These are phyloP conservation scores for Danio aesculapii DNA, from an alignment of 2,797 vertebrate species.

Conservation along the genomic window DNA sequence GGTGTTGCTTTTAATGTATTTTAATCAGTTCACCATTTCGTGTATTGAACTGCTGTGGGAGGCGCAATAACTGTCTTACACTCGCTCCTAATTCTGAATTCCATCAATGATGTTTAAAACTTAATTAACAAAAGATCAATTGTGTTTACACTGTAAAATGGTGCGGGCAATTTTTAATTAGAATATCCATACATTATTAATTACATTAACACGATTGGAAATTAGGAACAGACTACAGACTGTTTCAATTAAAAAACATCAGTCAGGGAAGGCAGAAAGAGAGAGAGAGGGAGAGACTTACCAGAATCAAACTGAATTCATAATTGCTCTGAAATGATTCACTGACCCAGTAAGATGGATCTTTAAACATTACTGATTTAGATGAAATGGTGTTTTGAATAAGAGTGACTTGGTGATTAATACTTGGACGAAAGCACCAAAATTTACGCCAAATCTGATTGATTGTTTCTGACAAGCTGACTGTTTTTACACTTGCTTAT, in stretches of 20 bases:
- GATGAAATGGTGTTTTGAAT: slow-evolving; percentile 55
- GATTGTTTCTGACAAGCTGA: slow-evolving; percentile 22
- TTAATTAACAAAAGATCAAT: slow-evolving; percentile 85
- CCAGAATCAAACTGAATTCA: slow-evolving; percentile 61
- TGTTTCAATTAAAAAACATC: slow-evolving; percentile 72
- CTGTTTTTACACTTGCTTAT: slow-evolving; percentile 27
- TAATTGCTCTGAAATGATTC: slow-evolving; percentile 59
- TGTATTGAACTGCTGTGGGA: slow-evolving; percentile 57
- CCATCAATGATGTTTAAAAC: slow-evolving; percentile 79
- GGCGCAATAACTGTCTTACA: slow-evolving; percentile 70
- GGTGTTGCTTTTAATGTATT: slow-evolving; percentile 18
- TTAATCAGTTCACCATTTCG: slow-evolving; percentile 64
- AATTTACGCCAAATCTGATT: slow-evolving; percentile 24
- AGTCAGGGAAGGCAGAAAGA: slow-evolving; percentile 19
- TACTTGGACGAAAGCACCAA: slow-evolving; percentile 15
- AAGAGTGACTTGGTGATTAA: slow-evolving; percentile 31
- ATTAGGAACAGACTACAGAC: slow-evolving; percentile 81
- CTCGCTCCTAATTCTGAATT: slow-evolving; percentile 69
- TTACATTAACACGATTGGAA: slow-evolving; percentile 77
- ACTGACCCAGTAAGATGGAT: slow-evolving; percentile 45
- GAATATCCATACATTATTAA: slow-evolving; percentile 86
- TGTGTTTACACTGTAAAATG: slow-evolving; percentile 82
- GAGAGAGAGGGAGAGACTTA: slow-evolving; percentile 35
- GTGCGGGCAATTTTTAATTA: slow-evolving; percentile 81
- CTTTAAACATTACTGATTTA: slow-evolving; percentile 52